Conservation (phyloP, 2,888 invertebrate genomes). For the Lumbricus terrestris region DNA sequence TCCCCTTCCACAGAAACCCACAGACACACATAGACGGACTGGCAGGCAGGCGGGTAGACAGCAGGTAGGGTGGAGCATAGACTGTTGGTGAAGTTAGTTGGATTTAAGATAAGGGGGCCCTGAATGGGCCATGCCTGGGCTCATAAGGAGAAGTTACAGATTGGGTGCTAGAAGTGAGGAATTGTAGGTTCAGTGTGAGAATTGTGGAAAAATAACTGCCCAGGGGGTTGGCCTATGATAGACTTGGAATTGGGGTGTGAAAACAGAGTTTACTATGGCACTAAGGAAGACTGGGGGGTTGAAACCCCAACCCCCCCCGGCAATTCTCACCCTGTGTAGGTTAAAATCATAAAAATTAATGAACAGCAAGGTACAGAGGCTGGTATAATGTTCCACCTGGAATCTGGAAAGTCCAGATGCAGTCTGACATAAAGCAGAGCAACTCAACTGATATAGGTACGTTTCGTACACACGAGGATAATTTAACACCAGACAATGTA, state of each 20-base stretch:
- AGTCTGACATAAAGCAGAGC: neutral
- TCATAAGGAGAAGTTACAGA: neutral
- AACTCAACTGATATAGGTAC: neutral
- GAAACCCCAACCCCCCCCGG: no score
- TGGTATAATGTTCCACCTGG: neutral
- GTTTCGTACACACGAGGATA: neutral
- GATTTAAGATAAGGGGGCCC: neutral
- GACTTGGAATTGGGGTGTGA: no score
- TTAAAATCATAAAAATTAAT: neutral
- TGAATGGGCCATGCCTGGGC: no score
- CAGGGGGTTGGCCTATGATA: no score
- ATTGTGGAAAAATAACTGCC: no score
- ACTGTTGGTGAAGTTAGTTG: neutral
- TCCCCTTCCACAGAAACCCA: neutral
- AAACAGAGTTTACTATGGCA: no score
- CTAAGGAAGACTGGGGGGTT: no score
- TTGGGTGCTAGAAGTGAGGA: neutral
- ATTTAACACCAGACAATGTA: neutral
- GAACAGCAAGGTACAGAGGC: neutral
- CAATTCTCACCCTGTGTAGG: no score
- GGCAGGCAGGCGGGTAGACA: neutral
- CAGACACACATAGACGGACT: neutral
- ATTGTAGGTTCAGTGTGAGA: constrained; percentile 3
- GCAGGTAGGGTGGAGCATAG: no score
- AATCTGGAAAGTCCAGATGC: neutral